Conservation (phyloP, 1,140 invertebrate genomes). For the Calephelis virginiensis region DNA sequence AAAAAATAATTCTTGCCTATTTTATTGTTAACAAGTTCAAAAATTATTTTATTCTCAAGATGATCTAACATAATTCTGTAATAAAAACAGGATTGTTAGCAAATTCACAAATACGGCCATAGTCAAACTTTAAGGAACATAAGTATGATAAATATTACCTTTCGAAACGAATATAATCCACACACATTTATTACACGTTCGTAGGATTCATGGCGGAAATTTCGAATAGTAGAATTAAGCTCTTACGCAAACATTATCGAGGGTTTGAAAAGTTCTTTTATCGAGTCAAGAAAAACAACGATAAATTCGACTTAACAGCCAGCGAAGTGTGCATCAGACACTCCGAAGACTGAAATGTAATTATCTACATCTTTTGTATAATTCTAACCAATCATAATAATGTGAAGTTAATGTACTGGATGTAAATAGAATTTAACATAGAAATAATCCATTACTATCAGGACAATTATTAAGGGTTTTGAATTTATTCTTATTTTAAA, state of each 20-base stretch:
- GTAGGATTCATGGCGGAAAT: slow-evolving; percentile 11
- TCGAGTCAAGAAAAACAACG: slow-evolving; percentile 60
- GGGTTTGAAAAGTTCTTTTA: slow-evolving; percentile 58
- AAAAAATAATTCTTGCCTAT: too few relatives aligned
- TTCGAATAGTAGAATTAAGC: slow-evolving; percentile 40
- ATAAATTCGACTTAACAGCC: slow-evolving; percentile 63
- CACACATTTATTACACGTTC: slow-evolving; percentile 8
- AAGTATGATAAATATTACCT: slow-evolving; percentile 15
- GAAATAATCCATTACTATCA: too few relatives aligned
- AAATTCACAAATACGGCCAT: too few relatives aligned
- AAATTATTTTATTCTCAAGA: too few relatives aligned
- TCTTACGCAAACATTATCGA: slow-evolving; percentile 55
- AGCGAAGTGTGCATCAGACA: slow-evolving; percentile 43
- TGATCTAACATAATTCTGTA: too few relatives aligned
- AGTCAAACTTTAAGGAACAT: not conserved
- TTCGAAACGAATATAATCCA: slow-evolving; percentile 12
- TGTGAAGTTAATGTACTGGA: slow-evolving; percentile 33
- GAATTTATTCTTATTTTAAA: too few relatives aligned
- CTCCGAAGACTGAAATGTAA: slow-evolving; percentile 31
- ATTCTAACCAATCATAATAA: slow-evolving; percentile 47
- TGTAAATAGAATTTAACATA: not conserved
- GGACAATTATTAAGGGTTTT: too few relatives aligned
- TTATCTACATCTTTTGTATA: slow-evolving; percentile 26
- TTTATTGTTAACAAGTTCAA: too few relatives aligned
- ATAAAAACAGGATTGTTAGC: too few relatives aligned